Conservation (phyloP, 2,797 vertebrate genomes). For the Odontamblyopus rebecca region DNA sequence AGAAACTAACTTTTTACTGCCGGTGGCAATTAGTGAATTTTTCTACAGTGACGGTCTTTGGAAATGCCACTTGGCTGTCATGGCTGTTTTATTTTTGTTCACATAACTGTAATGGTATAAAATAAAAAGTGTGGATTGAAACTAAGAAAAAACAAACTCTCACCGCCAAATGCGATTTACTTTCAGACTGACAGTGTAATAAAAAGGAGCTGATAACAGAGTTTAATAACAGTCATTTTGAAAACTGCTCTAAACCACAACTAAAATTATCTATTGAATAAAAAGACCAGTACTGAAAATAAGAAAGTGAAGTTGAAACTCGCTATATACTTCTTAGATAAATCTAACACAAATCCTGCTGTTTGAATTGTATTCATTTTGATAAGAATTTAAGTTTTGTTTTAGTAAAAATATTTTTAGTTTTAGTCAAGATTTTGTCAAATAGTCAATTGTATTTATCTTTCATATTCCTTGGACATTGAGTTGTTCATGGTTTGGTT, state of each 20-base stretch:
- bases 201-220: neutral
- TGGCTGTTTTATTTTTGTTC: neutral
- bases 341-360: no score
- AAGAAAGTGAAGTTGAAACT: no score
- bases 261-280: neutral
- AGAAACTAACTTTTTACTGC: constrained; percentile 8
- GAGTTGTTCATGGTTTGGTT: no score
- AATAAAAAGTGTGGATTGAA: neutral
- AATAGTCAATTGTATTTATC: no score
- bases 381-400: no score
- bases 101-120: neutral
- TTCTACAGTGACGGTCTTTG: constrained; percentile 6
- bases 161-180: neutral
- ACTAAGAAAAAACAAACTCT: neutral
- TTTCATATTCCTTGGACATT: no score
- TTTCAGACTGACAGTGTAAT: neutral
- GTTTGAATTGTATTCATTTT: no score
- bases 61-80: constrained; percentile 3
- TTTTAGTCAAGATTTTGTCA: no score
- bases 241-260: neutral
- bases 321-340: no score
- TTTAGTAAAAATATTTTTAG: no score
- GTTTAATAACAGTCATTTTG: no score
- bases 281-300: neutral
- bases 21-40: constrained; percentile 30